Evolutionary conservation across 2,113 vertebrate species (phyloP), one percentile per base, ranked within the genome.

Genomic region (Calidris pugnax): DNA sequence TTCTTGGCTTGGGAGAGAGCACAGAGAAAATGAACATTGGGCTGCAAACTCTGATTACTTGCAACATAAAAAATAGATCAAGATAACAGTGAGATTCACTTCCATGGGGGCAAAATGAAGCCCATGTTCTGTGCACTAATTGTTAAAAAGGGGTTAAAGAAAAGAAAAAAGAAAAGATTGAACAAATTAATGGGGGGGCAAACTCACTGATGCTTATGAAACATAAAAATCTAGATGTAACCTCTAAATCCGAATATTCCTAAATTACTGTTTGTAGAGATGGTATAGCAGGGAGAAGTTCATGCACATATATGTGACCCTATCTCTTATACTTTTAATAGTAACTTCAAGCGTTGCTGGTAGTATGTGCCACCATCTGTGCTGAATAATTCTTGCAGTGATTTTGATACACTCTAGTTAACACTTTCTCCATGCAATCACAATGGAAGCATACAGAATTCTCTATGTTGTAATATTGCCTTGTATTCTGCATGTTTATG

Each of bases 271-370:
- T 41, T 55, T 79, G 15, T 55, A 39, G 62, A 63, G 47, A 28
- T 0, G 3, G 2, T 20, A 30, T 7, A 66, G 18, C 9, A 82
- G 55, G 16, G 57, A 68, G 45, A 55, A 39, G 10, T n/a, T 51
- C 23, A 10, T 32, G n/a, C 9, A 18, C 7, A 6, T 3, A 37
- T 9, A 17, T 0, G 1, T 30, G 27, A 55, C 8, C 16, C 12
- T 50, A 1, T 28, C 21, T 64, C 30, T 82, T 24, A 24, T 2
- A 39, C 5, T 83, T 71, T 86, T 41, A 75, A 33, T 15, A 62
- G 21, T 20, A 51, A 66, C 14, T 85, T 74, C 15, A 78, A 47
- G 11, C 14, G 37, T 16, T 56, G 60, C 12, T 71, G 9, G 5
- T 18, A 66, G 3, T 17, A 35, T 6, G 6, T 64, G 15, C 28